phyloP scores from a whole-genome alignment of 2,888 invertebrate species.

The Mythimna ferrago region DNA sequence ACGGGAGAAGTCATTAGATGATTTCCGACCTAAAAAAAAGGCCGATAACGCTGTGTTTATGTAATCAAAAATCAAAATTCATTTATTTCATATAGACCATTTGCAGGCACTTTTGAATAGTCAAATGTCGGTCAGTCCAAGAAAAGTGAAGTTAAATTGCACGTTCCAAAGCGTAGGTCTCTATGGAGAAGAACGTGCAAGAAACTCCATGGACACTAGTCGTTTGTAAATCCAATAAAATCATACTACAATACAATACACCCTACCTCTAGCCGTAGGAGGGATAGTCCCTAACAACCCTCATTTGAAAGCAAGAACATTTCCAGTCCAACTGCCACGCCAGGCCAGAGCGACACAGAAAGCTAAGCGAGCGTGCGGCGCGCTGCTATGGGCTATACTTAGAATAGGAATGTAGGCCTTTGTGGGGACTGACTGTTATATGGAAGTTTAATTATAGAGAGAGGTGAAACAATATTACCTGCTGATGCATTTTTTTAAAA shows the following conservation, averaged over 20 bases:
- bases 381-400: conserved; percentile 21
- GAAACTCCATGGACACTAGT: too few relatives aligned
- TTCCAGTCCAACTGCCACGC: conserved; percentile 32
- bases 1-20: too few relatives aligned
- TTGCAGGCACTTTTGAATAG: too few relatives aligned
- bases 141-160: too few relatives aligned
- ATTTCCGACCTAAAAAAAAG: too few relatives aligned
- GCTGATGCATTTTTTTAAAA: not conserved
- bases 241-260: not conserved
- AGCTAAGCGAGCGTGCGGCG: conserved; percentile 47
- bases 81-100: too few relatives aligned
- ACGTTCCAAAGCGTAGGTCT: too few relatives aligned
- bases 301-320: conserved; percentile 42
- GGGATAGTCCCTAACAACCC: conserved; percentile 3
- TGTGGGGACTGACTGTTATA: not conserved
- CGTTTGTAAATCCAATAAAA: too few relatives aligned
- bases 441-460: not conserved
- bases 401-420: conserved; percentile 34
- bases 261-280: not conserved
- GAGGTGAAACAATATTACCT: not conserved
- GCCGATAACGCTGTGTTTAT: too few relatives aligned
- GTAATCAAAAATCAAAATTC: too few relatives aligned
- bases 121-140: too few relatives aligned
- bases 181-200: too few relatives aligned
- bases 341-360: conserved; percentile 42